Percentiles rank a stretch among this genome's conserved stretches.
These are phyloP conservation scores for Trichonephila clavata DNA, from an alignment of 1,140 invertebrate species.

Conservation along the genomic window DNA sequence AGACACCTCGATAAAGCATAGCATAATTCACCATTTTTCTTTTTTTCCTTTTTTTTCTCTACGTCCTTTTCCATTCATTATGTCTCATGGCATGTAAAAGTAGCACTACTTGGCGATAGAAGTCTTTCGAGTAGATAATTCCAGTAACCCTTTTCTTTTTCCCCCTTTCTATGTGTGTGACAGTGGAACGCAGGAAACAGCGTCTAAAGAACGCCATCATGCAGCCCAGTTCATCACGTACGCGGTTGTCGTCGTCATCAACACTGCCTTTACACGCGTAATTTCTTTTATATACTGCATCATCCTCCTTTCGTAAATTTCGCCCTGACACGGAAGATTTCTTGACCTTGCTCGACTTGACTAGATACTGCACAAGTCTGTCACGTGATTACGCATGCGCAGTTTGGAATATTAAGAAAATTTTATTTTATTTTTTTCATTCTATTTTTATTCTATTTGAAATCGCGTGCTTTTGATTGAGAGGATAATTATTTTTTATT, in stretches of 20 bases:
- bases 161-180: not conserved
- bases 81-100: not conserved
- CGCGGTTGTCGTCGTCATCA: not conserved
- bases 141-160: not conserved
- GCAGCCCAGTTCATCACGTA: not conserved
- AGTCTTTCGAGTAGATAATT: not conserved
- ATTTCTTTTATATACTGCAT: not conserved
- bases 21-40: not conserved
- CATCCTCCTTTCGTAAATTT: slow-evolving; percentile 11
- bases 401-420: not conserved
- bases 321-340: slow-evolving; percentile 1
- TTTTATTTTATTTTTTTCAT: too few species aligned
- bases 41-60: not conserved
- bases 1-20: not conserved
- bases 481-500: too few species aligned
- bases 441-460: too few species aligned
- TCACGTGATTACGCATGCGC: not conserved
- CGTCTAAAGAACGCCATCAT: not conserved
- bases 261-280: not conserved
- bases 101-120: too few species aligned
- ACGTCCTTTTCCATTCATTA: slow-evolving; percentile 9
- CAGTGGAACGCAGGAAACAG: not conserved
- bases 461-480: too few species aligned
- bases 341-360: slow-evolving; percentile 17
- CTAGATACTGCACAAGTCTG: not conserved